Percentiles rank a stretch among this genome's conserved stretches.
These are phyloP conservation scores for Rutilus rutilus DNA, from an alignment of 2,113 vertebrate genomes.

Conservation along the genomic window DNA sequence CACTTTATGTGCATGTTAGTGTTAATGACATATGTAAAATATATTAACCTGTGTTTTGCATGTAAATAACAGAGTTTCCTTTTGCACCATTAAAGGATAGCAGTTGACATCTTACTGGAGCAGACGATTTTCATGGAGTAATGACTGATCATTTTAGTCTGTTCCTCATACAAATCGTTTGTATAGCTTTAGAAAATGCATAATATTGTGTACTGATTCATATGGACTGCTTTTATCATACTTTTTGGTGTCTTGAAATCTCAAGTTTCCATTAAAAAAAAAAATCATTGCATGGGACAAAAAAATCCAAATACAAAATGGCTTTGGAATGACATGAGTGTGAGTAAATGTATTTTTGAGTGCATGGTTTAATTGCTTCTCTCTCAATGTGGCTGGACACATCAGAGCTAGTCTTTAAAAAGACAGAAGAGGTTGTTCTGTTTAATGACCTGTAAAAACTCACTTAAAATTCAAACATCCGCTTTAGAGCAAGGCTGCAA, in stretches of 20 bases:
- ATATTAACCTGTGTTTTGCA: background rate
- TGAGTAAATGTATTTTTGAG: background rate
- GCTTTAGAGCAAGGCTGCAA: constrained; percentile 4
- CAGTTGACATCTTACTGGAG: background rate
- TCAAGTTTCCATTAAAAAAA: background rate
- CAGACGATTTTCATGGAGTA: background rate
- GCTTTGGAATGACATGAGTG: background rate
- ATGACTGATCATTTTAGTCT: background rate
- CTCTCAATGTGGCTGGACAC: background rate
- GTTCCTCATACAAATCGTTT: background rate
- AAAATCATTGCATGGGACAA: background rate
- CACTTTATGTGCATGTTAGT: background rate
- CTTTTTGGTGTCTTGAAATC: background rate
- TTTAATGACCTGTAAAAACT: constrained; percentile 39
- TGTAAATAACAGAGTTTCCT: background rate
- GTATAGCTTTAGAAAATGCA: background rate
- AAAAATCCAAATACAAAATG: background rate
- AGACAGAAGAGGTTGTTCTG: constrained; percentile 21
- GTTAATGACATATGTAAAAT: background rate
- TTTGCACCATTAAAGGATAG: background rate
- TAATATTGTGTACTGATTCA: background rate
- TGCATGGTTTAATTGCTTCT: constrained; percentile 9
- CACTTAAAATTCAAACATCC: constrained; percentile 18
- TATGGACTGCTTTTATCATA: background rate
- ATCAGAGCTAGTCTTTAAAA: constrained; percentile 19